Evolutionary conservation across 2,888 invertebrate species (phyloP).

Genomic region (Lepidochitona cinerea): DNA sequence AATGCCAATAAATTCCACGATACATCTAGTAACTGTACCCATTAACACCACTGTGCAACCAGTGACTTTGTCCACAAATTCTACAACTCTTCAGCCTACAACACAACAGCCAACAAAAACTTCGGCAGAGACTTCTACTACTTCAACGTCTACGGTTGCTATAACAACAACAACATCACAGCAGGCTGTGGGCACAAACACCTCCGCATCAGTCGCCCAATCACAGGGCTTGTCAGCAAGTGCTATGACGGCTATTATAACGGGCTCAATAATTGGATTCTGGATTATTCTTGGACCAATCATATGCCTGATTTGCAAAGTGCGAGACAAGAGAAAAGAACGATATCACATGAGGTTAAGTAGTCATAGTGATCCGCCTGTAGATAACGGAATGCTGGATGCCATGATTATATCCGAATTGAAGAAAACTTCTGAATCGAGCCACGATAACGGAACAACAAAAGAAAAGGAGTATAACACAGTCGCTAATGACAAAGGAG

Average conservation of each 20-base stretch:
- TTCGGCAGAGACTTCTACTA: background rate
- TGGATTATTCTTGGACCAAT: constrained; percentile 56
- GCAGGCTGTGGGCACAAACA: background rate
- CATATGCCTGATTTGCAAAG: constrained; percentile 49
- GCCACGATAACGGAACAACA: background rate
- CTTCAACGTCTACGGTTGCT: background rate
- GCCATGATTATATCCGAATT: constrained; percentile 2
- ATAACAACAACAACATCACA: background rate
- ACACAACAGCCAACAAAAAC: too few relatives aligned
- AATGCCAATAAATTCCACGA: background rate
- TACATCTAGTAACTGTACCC: background rate
- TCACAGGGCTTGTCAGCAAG: constrained; percentile 7
- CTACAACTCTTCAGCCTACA: background rate
- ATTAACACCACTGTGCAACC: background rate
- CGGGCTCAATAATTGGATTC: constrained; percentile 47
- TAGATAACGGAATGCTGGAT: constrained; percentile 3
- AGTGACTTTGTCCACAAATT: background rate
- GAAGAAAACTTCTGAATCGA: background rate
- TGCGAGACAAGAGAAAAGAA: constrained; percentile 38
- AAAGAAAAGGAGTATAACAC: constrained; percentile 1
- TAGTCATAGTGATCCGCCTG: background rate
- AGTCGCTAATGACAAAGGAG: background rate
- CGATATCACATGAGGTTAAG: background rate
- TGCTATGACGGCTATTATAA: constrained; percentile 46
- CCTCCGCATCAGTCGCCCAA: background rate